A percentile compares a stretch with the other conserved stretches of the same genome.
Conservation (phyloP, 2,113 vertebrate species). For the Petroica traversi region DNA sequence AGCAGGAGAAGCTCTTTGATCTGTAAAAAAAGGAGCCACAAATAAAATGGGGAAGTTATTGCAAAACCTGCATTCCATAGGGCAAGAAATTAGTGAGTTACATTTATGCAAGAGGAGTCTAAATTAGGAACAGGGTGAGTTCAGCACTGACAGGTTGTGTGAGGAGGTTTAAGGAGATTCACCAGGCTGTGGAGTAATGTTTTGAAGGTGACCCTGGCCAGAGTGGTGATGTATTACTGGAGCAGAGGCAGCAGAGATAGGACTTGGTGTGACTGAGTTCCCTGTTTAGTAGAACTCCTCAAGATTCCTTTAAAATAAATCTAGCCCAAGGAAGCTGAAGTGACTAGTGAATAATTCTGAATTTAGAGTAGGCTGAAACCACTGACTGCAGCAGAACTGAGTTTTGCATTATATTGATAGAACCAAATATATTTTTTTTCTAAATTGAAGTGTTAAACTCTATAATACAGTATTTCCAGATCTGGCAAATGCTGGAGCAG, state of each 20-base stretch:
- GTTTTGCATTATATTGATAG: neutral
- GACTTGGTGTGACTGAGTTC: accelerated
- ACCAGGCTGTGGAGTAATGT: neutral
- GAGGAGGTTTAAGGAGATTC: neutral
- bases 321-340: neutral
- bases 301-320: neutral
- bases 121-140: neutral
- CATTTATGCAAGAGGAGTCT: neutral
- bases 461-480: neutral
- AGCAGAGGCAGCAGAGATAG: neutral
- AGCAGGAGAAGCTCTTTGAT: neutral
- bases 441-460: neutral
- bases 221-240: neutral
- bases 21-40: neutral
- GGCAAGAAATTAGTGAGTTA: neutral
- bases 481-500: neutral
- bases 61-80: neutral
- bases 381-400: neutral
- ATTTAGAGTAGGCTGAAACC: neutral
- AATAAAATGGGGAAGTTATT: neutral
- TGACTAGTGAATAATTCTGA: neutral
- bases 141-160: neutral
- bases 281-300: neutral
- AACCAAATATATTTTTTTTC: neutral
- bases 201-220: neutral